A percentile compares a stretch with the other conserved stretches of the same genome.
These are phyloP conservation scores for Ditula angustiorana DNA, from an alignment of 2,888 invertebrate genomes.

Conservation along the genomic window DNA sequence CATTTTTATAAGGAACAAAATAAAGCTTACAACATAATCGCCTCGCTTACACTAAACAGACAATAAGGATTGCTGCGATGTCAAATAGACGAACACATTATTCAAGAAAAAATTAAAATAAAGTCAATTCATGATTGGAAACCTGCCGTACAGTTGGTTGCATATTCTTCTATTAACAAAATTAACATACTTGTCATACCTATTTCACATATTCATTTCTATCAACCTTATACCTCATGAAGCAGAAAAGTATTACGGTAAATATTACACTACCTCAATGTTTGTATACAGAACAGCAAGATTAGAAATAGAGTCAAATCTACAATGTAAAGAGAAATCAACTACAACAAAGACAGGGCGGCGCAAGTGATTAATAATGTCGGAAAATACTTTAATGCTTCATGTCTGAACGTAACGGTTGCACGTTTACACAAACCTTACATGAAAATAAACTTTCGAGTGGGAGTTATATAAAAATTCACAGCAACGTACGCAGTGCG, in stretches of 20 bases:
- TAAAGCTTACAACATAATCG: constrained; percentile 35
- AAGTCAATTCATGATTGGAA: constrained; percentile 57
- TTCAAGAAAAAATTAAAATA: constrained; percentile 51
- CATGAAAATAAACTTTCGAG: constrained; percentile 62
- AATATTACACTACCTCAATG: constrained; percentile 73
- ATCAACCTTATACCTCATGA: constrained; percentile 81
- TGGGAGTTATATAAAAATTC: constrained; percentile 64
- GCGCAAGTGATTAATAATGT: constrained; percentile 43
- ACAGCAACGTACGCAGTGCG: constrained; percentile 73
- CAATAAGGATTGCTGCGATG: constrained; percentile 52
- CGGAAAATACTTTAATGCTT: constrained; percentile 82
- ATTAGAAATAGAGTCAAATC: constrained; percentile 79
- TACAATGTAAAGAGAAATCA: constrained; percentile 69
- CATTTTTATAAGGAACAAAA: constrained; percentile 39
- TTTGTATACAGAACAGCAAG: constrained; percentile 69
- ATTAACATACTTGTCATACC: constrained; percentile 71
- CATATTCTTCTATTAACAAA: constrained; percentile 69
- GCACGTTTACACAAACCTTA: constrained; percentile 68
- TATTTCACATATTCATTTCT: constrained; percentile 75
- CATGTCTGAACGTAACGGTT: constrained; percentile 71
- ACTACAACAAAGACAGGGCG: constrained; percentile 53
- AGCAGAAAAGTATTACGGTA: constrained; percentile 83
- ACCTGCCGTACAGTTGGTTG: constrained; percentile 66
- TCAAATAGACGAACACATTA: constrained; percentile 65
- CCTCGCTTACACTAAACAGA: constrained; percentile 34